Conservation (phyloP, 2,797 vertebrate genomes). For the Setipinna tenuifilis region DNA sequence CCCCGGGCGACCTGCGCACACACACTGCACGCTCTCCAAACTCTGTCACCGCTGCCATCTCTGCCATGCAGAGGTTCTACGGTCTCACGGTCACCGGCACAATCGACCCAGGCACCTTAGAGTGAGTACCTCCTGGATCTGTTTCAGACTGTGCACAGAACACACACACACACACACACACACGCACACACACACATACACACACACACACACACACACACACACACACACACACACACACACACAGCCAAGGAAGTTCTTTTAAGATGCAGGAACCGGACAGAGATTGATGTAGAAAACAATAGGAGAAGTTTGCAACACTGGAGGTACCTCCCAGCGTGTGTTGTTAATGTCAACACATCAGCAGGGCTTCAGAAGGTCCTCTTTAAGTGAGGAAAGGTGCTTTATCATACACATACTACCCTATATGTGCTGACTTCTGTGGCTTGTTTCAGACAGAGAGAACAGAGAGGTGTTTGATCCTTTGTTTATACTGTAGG, state of each 20-base stretch:
- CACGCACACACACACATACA: too few relatives aligned
- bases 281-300: background rate
- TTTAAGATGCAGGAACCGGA: background rate
- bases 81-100: conserved; percentile 83
- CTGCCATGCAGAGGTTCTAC: conserved; percentile 91
- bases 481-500: background rate
- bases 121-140: conserved; percentile 68
- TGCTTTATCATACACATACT: background rate
- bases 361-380: background rate
- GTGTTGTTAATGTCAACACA: background rate
- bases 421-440: background rate
- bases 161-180: too few relatives aligned
- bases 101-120: conserved; percentile 77
- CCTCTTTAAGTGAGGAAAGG: background rate
- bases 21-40: conserved; percentile 85
- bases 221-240: too few relatives aligned
- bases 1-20: conserved; percentile 89
- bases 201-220: too few relatives aligned
- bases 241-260: background rate
- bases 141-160: background rate
- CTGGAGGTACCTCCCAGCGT: background rate
- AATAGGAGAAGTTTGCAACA: background rate
- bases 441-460: background rate
- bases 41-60: conserved; percentile 81
- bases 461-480: background rate